Conservation (phyloP, 2,888 invertebrate species). For the Metacarcinus magister region DNA sequence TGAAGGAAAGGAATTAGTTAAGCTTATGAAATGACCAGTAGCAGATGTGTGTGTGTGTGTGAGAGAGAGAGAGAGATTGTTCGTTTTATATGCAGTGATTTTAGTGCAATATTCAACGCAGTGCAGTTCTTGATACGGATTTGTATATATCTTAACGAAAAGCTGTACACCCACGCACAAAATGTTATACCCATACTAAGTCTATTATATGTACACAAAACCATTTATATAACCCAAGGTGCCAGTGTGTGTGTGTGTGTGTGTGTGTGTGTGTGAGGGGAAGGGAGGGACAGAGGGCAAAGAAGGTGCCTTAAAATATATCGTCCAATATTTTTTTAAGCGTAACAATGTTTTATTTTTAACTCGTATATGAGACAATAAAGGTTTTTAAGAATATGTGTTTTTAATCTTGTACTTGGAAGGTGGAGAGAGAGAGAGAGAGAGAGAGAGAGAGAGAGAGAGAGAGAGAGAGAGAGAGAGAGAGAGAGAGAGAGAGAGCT, state of each 20-base stretch:
- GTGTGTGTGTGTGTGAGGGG: background rate
- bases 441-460: too few species aligned
- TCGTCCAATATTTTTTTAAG: background rate
- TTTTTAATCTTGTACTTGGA: too few species aligned
- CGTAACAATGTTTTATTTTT: background rate
- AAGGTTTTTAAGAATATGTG: background rate
- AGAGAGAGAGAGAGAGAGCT: too few species aligned
- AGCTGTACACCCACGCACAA: background rate
- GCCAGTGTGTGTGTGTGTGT: background rate
- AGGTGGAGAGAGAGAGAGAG: too few species aligned
- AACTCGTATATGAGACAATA: background rate
- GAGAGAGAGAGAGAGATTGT: background rate
- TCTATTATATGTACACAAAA: background rate
- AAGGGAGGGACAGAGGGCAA: background rate
- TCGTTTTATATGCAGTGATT: background rate
- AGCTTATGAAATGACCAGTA: background rate
- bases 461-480: too few species aligned
- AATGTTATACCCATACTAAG: too few species aligned
- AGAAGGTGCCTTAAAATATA: conserved; percentile 23
- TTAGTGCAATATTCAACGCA: background rate
- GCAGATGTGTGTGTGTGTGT: background rate
- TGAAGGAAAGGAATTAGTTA: background rate
- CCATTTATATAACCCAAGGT: background rate
- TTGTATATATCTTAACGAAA: background rate
- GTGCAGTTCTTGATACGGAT: background rate